phyloP scores from a whole-genome alignment of 2,113 vertebrate genomes.

The Limanda limanda region DNA sequence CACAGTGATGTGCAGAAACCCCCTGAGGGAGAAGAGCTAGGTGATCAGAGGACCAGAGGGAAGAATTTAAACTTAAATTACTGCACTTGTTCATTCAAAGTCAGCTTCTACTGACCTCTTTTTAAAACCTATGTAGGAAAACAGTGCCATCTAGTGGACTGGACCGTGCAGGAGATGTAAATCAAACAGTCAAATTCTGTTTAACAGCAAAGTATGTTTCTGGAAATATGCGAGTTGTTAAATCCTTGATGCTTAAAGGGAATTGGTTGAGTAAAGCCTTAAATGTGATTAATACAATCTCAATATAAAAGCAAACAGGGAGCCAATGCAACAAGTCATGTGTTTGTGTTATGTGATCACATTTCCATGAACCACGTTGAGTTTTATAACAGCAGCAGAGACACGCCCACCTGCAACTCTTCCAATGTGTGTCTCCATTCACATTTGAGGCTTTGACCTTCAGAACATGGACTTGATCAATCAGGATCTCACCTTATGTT shows the following conservation, averaged over 20 bases:
- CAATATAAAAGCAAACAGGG: too few species aligned
- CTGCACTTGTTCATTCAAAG: background rate
- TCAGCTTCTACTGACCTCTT: constrained; percentile 12
- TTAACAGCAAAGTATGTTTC: background rate
- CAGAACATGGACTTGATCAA: background rate
- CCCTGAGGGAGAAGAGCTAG: background rate
- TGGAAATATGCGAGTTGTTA: background rate
- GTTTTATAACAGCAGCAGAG: too few species aligned
- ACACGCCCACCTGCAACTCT: background rate
- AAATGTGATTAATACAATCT: too few species aligned
- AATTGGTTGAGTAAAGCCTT: too few species aligned
- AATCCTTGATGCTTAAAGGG: background rate
- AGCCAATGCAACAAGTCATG: too few species aligned
- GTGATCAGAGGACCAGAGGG: constrained; percentile 2
- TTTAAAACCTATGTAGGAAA: background rate
- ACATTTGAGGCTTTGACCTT: background rate
- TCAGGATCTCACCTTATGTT: background rate
- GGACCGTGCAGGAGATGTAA: too few species aligned
- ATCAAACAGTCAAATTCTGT: background rate
- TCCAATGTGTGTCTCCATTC: background rate
- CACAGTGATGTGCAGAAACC: background rate
- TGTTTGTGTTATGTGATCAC: too few species aligned
- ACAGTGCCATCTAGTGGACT: constrained; percentile 30
- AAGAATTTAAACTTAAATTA: background rate
- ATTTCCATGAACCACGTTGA: too few species aligned